A percentile compares a stretch with the other conserved stretches of the same genome.
These are phyloP conservation scores for Nasonia giraulti DNA, from an alignment of 1,140 invertebrate species.

Conservation along the genomic window DNA sequence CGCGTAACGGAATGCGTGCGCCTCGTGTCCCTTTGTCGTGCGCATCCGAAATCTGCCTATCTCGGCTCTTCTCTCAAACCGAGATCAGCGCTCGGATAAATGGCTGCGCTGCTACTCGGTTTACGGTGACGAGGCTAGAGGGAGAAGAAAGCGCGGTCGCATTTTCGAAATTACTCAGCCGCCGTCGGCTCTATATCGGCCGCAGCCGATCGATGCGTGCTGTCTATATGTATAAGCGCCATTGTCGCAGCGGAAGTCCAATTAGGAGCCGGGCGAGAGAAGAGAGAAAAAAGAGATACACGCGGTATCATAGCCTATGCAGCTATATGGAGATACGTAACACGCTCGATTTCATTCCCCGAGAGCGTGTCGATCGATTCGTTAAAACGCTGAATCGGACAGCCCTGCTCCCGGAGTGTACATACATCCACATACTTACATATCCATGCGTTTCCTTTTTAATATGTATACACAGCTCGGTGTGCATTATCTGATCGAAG, in stretches of 20 bases:
- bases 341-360: background rate
- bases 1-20: conserved; percentile 1
- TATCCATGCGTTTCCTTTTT: background rate
- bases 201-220: background rate
- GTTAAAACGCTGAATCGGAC: background rate
- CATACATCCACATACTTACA: background rate
- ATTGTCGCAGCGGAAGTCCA: conserved; percentile 23
- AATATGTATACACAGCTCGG: background rate
- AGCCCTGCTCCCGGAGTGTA: background rate
- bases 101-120: background rate
- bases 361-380: background rate
- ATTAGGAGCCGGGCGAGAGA: background rate
- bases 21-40: background rate
- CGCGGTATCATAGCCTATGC: background rate
- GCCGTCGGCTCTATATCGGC: background rate
- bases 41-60: conserved; percentile 13
- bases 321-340: background rate
- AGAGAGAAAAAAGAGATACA: background rate
- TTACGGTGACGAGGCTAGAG: background rate
- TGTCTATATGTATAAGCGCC: background rate
- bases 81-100: background rate
- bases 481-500: conserved; percentile 17
- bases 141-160: background rate
- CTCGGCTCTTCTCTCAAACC: background rate
- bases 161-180: background rate